Conservation (phyloP, 2,113 vertebrate genomes). For the Bubalus kerabau region DNA sequence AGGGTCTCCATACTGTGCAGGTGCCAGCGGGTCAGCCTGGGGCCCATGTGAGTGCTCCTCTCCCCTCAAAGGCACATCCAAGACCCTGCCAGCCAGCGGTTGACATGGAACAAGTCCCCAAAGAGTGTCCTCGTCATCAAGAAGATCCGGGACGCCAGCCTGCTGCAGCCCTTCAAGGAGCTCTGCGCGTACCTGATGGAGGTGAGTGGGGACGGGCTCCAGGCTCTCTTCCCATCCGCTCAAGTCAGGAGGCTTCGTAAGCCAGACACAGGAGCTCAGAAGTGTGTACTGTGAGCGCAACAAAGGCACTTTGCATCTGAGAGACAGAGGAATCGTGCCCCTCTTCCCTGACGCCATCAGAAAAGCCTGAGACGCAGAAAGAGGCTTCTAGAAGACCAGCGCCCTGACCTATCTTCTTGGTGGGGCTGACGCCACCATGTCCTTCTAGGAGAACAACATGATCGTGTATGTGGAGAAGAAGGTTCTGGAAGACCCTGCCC, state of each 20-base stretch:
- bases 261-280: neutral
- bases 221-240: neutral
- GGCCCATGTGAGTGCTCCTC: rapidly evolving
- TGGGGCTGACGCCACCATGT: rapidly evolving
- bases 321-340: neutral
- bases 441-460: constrained; percentile 90
- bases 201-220: constrained; percentile 70
- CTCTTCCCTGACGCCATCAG: neutral
- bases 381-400: neutral
- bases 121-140: constrained; percentile 99
- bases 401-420: rapidly evolving
- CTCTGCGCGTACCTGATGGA: constrained; percentile 93
- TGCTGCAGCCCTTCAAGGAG: constrained; percentile 95
- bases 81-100: constrained; percentile 95
- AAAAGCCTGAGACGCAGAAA: neutral
- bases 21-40: neutral
- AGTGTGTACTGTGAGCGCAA: neutral
- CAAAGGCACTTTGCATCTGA: neutral
- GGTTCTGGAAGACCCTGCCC: constrained; percentile 93
- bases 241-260: neutral
- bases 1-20: neutral
- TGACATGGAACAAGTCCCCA: constrained; percentile 97
- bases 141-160: constrained; percentile 91
- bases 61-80: constrained; percentile 92
- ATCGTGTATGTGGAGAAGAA: constrained; percentile 97